Evolutionary conservation across 2,888 invertebrate species (phyloP).

Genomic region (Strigamia crassipes): DNA sequence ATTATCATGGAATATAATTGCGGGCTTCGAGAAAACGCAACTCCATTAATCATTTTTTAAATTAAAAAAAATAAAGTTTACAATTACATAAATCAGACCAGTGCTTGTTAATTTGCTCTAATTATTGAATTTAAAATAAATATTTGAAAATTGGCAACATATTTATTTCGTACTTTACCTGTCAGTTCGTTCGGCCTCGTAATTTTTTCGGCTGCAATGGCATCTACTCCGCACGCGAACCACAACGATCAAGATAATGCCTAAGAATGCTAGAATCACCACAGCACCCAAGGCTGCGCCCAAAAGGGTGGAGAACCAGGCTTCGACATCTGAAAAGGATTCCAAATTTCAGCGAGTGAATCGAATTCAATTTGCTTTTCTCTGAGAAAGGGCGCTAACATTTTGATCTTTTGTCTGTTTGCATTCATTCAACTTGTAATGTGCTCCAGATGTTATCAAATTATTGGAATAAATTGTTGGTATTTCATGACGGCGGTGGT

Average conservation of each 20-base stretch:
- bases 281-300: conserved; percentile 48
- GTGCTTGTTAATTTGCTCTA: too few relatives aligned
- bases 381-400: neutral
- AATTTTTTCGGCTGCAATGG: conserved; percentile 47
- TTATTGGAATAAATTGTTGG: conserved; percentile 31
- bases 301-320: conserved; percentile 48
- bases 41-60: too few relatives aligned
- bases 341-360: conserved; percentile 1
- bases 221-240: conserved; percentile 41
- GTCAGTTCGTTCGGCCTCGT: conserved; percentile 48
- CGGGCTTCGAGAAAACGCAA: neutral
- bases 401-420: conserved; percentile 25
- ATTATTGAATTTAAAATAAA: neutral
- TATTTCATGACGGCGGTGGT: neutral
- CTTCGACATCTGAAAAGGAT: conserved; percentile 23
- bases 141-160: neutral
- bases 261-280: conserved; percentile 47
- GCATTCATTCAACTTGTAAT: conserved; percentile 31
- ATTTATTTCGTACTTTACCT: conserved; percentile 44
- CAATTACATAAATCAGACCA: too few relatives aligned
- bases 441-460: conserved; percentile 37
- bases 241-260: conserved; percentile 47
- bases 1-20: neutral
- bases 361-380: conserved; percentile 12
- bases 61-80: too few relatives aligned